Base-by-base conservation (phyloP, 1,140 invertebrate genomes). In the Dermatophagoides farinae region DNA sequence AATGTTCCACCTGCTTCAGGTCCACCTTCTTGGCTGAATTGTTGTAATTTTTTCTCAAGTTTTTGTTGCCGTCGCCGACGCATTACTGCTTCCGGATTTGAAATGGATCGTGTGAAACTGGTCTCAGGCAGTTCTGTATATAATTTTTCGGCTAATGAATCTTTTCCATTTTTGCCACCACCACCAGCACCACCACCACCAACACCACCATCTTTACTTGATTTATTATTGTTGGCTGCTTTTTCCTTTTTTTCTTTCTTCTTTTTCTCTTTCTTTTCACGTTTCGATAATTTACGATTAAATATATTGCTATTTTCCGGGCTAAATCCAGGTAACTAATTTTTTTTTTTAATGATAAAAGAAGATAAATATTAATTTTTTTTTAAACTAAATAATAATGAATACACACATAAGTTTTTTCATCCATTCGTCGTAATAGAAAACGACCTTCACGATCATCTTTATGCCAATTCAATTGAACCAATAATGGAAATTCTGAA, bases 1-100 rank as follows among this genome's bases (percentile, higher is more conserved):
- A 99, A 73, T 6, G 91, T 97, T 51, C 93, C 95, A 53, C 95
- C 86, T 67, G 88, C 85, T 69, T 79, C 78, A 12, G 75, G 76
- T 11, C 78, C 78, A 49, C 78, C 78, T 66, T 79, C 78, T 65
- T 88, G 85, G 40, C 87, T 78, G 73, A 97, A 97, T 71, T 97
- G 88, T 71, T 96, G 88, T 64, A 98, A 74, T 72, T 95, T 97
- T 67, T 87, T 83, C 73, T 98, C 93, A 50, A 98, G 76, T 71
- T 96, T 97, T 71, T 96, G 89, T 69, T 97, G 91, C n/a, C 95
- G 75, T 61, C 92, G 76, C 40, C 93, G 79, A 62, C 91, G 79
- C 95, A 98, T 97, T 59, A 98, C 95, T 59, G 91, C 90, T 77
- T 99, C 95, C 11, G 95, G 95, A 77, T 99, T 98, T 54, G 91